Conservation (phyloP, 2,888 invertebrate genomes). For the Latrodectus elegans region DNA sequence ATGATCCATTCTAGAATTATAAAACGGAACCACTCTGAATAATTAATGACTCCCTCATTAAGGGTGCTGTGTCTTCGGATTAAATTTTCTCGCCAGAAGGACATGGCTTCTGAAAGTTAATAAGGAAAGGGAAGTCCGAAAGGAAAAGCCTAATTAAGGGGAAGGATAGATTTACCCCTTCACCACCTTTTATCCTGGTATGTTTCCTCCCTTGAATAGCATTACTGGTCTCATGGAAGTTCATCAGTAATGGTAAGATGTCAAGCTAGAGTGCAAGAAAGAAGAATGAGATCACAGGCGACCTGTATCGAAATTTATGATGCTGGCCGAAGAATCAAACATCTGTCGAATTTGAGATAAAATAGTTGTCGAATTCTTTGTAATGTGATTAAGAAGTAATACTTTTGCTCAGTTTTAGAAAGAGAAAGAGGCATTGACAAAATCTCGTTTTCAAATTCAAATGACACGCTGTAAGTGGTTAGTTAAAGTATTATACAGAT, state of each 20-base stretch:
- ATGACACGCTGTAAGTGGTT: no score
- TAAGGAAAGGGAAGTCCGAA: slow-evolving; percentile 45
- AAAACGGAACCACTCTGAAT: slow-evolving; percentile 8
- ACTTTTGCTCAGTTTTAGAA: no score
- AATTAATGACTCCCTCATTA: slow-evolving; percentile 49
- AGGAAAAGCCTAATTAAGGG: slow-evolving; percentile 48
- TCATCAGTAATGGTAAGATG: slow-evolving; percentile 34
- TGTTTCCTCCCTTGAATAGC: slow-evolving; percentile 8
- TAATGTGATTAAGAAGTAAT: no score
- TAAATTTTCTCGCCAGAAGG: slow-evolving; percentile 37
- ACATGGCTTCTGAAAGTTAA: slow-evolving; percentile 19
- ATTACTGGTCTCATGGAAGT: slow-evolving; percentile 26
- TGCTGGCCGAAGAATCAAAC: slow-evolving; percentile 1
- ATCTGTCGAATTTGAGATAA: not conserved
- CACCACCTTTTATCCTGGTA: slow-evolving; percentile 14
- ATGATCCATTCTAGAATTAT: not conserved
- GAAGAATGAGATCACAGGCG: slow-evolving; percentile 31
- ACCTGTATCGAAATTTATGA: slow-evolving; percentile 29
- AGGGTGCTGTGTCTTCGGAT: slow-evolving; percentile 21
- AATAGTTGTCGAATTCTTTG: no score
- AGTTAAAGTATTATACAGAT: no score
- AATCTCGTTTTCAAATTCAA: no score
- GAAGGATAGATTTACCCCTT: slow-evolving; percentile 22
- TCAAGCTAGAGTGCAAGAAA: slow-evolving; percentile 28
- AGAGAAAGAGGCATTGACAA: no score